A percentile compares a stretch with the other conserved stretches of the same genome.
phyloP scores from a whole-genome alignment of 2,888 invertebrate genomes.

The Drosophila leonis region DNA sequence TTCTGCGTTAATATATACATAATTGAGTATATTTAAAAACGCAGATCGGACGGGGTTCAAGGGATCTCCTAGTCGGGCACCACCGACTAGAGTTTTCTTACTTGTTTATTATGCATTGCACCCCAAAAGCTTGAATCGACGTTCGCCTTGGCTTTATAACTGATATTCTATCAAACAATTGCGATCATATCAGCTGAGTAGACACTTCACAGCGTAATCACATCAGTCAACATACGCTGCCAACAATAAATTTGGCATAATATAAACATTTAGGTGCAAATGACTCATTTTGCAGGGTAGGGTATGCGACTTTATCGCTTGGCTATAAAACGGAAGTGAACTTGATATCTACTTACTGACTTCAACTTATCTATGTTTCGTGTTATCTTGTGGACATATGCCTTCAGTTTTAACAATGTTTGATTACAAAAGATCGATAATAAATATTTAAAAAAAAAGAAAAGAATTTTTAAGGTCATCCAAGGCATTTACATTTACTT shows the following conservation, averaged over 20 bases:
- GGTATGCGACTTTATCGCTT: neutral
- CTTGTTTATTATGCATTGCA: conserved; percentile 11
- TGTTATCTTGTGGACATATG: conserved; percentile 25
- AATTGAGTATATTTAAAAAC: too few relatives aligned
- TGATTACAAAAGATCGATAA: conserved; percentile 32
- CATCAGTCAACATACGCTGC: neutral
- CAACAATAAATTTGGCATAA: conserved; percentile 11
- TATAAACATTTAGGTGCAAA: conserved; percentile 49
- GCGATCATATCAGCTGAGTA: conserved; percentile 34
- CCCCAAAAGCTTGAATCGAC: neutral
- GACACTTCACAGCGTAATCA: conserved; percentile 25
- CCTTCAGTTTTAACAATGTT: conserved; percentile 18
- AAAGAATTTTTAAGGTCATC: neutral
- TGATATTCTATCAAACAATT: conserved; percentile 31
- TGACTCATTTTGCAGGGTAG: conserved; percentile 49
- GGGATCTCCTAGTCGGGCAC: too few relatives aligned
- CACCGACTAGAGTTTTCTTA: too few relatives aligned
- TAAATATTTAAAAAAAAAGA: neutral
- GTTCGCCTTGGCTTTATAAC: conserved; percentile 20
- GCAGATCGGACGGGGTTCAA: too few relatives aligned
- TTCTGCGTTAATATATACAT: too few relatives aligned
- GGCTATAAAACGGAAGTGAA: conserved; percentile 29
- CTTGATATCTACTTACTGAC: neutral
- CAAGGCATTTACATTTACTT: neutral
- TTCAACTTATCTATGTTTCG: conserved; percentile 8